These are phyloP conservation scores for Lithobates sylvaticus DNA, from an alignment of 2,797 vertebrate genomes.

Conservation along the genomic window DNA sequence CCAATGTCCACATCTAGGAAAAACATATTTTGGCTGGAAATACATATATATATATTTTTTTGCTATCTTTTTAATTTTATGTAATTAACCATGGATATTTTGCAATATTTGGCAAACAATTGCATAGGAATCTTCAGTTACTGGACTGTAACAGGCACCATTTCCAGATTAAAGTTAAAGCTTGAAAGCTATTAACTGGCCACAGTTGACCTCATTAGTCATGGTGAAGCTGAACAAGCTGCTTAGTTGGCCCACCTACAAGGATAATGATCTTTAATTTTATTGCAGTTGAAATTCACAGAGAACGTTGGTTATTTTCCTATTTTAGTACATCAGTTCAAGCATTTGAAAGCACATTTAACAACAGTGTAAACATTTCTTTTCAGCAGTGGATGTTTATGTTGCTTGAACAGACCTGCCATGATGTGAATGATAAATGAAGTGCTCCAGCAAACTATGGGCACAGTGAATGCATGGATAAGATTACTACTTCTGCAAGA, in stretches of 20 bases:
- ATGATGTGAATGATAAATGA: conserved; percentile 48
- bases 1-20: too few species aligned
- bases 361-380: conserved; percentile 47
- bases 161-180: neutral
- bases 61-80: too few species aligned
- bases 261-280: conserved; percentile 55
- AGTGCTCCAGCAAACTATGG: conserved; percentile 14
- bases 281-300: conserved; percentile 39
- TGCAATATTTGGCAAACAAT: neutral
- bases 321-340: conserved; percentile 32
- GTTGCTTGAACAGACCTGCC: conserved; percentile 45
- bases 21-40: too few species aligned
- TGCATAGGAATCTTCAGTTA: neutral
- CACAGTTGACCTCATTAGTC: conserved; percentile 55
- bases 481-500: conserved; percentile 21
- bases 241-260: conserved; percentile 57
- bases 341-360: conserved; percentile 40
- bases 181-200: conserved; percentile 9
- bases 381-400: conserved; percentile 48
- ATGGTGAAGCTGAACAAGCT: conserved; percentile 29
- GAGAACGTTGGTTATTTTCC: conserved; percentile 21
- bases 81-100: neutral
- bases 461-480: conserved; percentile 16
- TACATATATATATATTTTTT: too few species aligned
- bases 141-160: conserved; percentile 7